Evolutionary conservation across 2,888 invertebrate genomes (phyloP), one percentile per base, ranked within the genome.

Genomic region (Tanytarsus gracilentus): DNA sequence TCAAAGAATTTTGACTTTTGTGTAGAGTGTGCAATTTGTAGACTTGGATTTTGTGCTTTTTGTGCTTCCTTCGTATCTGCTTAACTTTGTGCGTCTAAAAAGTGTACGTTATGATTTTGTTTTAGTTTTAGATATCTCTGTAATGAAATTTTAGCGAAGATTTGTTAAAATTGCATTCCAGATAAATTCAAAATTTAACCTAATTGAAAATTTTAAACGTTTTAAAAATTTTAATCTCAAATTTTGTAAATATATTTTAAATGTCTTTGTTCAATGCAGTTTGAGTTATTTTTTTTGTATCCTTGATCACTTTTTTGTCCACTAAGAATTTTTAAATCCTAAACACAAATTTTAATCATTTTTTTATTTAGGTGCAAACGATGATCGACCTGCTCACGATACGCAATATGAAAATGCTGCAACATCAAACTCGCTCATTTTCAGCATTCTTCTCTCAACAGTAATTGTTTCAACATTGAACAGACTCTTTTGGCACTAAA

Each of bases 391-490:
- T n/a, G 21, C 56, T 6, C 49, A 60, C 25, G 60, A 60, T 18
- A 23, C 44, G 8, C 14, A 44, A 29, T n/a, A 48, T 1, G 21
- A 29, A 3, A 50, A 25, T 26, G n/a, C 48, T 16, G 27, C 21
- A 23, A 14, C 23, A 4, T 25, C 27, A 18, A 25, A 36, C 48
- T 50, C 21, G 27, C 23, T 49, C 21, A 21, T 55, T 18, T 9
- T 27, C 1, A 58, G 48, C 21, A 48, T 48, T 40, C 58, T 58
- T n/a, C 44, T 58, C 4, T 48, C 58, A 16, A 48, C 58, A 44
- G 48, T 58, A 23, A n/a, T 48, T 21, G 3, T 58, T 18, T 48
- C 56, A n/a, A n/a, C n/a, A 26, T 21, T 48, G 29, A 16, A 18
- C 16, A 27, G 48, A 16, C 29, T 44, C 11, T 40, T 58, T 2